Evolutionary conservation across 2,113 vertebrate genomes (phyloP), one percentile per base, ranked within the genome.

Genomic region (Corapipo altera): DNA sequence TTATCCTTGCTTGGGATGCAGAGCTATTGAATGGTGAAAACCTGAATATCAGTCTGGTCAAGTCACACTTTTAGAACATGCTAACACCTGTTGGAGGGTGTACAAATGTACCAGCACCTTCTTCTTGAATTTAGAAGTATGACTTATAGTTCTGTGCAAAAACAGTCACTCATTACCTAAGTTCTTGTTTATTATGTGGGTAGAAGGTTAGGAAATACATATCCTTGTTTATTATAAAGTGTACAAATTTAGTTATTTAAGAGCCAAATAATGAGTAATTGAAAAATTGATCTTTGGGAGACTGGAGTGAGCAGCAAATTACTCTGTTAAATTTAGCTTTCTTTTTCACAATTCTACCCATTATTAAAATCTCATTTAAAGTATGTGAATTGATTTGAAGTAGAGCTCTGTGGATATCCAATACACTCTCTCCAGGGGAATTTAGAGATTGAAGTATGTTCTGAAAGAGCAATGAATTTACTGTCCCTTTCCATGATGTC

Each of bases 321-420:
- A 39, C 23, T 66, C 43, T 51, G 27, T 62, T 39, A 91, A 93
- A 93, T 82, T 78, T 39, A 91, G 39, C 33, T 88, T 89, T 43
- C 32, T 79, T 84, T 93, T 82, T 54, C 64, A 86, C 61, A 72
- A 26, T 75, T 85, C 35, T 65, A 61, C 9, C 30, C 61, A 35
- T 89, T 92, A 82, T 89, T 70, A 91, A 93, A 94, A 94, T 73
- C 15, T 85, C 54, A 75, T 89, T 76, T 82, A 67, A 89, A 54
- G 64, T 51, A 43, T 79, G 49, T 74, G 64, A 86, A 90, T 65
- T 91, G 28, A 93, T 95, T 92, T 91, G 88, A 94, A 96, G 77
- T 62, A 93, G 61, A 91, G 49, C 43, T 86, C 62, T 82, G 33
- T 43, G 55, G 46, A 51, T 94, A 89, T 88, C 80, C 37, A 35